Percentiles rank a stretch among this genome's conserved stretches.
phyloP scores from a whole-genome alignment of 2,797 vertebrate genomes.

The Podargus strigoides region DNA sequence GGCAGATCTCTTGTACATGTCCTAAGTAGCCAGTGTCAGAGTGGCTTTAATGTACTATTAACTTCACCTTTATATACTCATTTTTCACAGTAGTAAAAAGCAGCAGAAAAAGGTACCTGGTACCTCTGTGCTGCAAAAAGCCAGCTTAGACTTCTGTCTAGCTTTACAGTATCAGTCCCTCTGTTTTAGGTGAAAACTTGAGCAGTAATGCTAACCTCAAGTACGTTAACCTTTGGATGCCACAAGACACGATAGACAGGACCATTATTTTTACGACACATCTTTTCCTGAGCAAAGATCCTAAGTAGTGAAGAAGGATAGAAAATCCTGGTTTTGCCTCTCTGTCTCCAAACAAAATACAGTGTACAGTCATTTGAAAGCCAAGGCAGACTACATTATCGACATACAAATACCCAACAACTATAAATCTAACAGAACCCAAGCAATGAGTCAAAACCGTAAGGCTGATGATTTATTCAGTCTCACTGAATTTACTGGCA shows the following conservation, averaged over 20 bases:
- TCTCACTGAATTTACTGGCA: not conserved
- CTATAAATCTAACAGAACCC: not conserved
- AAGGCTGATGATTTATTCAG: not conserved
- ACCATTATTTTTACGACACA: slow-evolving; percentile 66
- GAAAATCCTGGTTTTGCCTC: slow-evolving; percentile 62
- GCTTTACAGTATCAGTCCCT: slow-evolving; percentile 59
- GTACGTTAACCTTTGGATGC: slow-evolving; percentile 65
- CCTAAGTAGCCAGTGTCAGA: not conserved
- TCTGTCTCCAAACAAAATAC: slow-evolving; percentile 69
- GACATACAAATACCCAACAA: not conserved
- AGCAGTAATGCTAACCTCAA: slow-evolving; percentile 54
- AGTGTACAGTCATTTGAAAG: slow-evolving; percentile 54
- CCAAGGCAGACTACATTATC: slow-evolving; percentile 50
- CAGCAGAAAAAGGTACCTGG: slow-evolving; percentile 54
- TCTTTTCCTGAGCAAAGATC: slow-evolving; percentile 56
- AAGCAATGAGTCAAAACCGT: not conserved
- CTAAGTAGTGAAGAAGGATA: not conserved
- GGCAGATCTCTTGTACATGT: not conserved
- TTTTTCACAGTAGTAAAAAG: slow-evolving; percentile 43
- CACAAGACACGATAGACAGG: slow-evolving; percentile 64
- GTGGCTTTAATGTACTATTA: not conserved
- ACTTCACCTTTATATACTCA: not conserved
- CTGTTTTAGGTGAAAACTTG: slow-evolving; percentile 61
- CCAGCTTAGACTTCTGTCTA: slow-evolving; percentile 50
- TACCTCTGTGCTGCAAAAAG: slow-evolving; percentile 45